Conservation (phyloP, 2,797 vertebrate species). For the Chiloscyllium punctatum region DNA sequence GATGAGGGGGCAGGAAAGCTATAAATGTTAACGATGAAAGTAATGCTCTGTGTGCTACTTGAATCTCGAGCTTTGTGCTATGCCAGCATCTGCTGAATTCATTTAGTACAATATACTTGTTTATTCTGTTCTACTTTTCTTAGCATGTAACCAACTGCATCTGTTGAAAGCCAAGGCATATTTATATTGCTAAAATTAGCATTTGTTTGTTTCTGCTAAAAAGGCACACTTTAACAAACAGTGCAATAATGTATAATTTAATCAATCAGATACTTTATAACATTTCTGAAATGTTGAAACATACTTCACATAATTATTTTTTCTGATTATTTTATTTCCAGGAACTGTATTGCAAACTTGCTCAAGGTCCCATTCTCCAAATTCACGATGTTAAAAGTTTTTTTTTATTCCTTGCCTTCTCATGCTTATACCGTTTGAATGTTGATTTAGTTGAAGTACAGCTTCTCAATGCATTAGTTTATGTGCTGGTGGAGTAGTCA, state of each 20-base stretch:
- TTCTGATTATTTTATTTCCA: background rate
- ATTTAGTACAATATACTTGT: constrained; percentile 22
- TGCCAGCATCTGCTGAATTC: background rate
- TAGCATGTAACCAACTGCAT: background rate
- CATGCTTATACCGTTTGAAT: too few relatives aligned
- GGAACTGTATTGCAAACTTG: background rate
- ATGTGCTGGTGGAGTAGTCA: background rate
- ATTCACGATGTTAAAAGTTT: background rate
- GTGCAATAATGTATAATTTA: background rate
- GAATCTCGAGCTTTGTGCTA: constrained; percentile 19
- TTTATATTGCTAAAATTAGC: background rate
- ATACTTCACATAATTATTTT: background rate
- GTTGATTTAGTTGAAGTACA: background rate
- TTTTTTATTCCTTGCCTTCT: background rate
- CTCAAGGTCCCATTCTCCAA: background rate
- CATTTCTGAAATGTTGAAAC: background rate
- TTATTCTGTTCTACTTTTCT: constrained; percentile 4
- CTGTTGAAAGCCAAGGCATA: background rate
- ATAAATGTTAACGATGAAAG: constrained; percentile 27
- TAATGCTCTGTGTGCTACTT: background rate
- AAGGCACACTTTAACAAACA: background rate
- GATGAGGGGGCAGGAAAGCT: background rate
- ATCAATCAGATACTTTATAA: background rate
- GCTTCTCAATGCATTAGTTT: background rate
- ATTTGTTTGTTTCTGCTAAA: background rate